A percentile compares a stretch with the other conserved stretches of the same genome.
Conservation (phyloP, 2,888 invertebrate genomes). For the Pasiphila rectangulata region DNA sequence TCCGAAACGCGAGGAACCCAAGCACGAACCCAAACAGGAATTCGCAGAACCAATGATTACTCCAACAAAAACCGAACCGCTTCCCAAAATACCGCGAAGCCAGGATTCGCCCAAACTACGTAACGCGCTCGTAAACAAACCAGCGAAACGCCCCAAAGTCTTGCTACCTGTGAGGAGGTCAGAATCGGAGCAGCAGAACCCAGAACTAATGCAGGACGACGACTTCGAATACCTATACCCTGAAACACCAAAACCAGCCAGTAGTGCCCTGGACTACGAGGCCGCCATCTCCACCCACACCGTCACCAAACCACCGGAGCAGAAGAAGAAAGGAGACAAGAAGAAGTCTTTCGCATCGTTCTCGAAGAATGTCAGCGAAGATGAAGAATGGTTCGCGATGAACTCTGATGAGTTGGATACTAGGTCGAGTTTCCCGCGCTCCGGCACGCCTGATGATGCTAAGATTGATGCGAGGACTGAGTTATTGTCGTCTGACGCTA, state of each 20-base stretch:
- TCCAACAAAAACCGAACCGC: conserved; percentile 32
- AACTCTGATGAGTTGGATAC: conserved; percentile 69
- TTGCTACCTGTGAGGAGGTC: conserved; percentile 59
- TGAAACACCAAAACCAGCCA: conserved; percentile 27
- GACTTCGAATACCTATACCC: conserved; percentile 36
- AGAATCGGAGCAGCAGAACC: conserved; percentile 41
- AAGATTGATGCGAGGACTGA: conserved; percentile 50
- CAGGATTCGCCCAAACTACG: conserved; percentile 69
- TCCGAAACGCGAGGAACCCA: conserved; percentile 54
- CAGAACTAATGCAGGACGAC: conserved; percentile 35
- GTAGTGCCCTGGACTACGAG: conserved; percentile 56
- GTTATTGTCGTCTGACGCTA: conserved; percentile 51
- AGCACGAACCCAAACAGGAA: conserved; percentile 28
- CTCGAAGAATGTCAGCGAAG: conserved; percentile 55
- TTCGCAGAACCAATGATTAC: conserved; percentile 18
- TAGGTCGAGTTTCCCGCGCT: conserved; percentile 65
- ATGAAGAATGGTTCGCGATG: conserved; percentile 61
- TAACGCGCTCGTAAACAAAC: conserved; percentile 54
- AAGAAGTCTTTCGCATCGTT: conserved; percentile 48
- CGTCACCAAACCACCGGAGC: conserved; percentile 55
- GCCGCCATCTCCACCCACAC: conserved; percentile 67
- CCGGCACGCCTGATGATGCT: conserved; percentile 61
- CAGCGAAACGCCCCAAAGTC: conserved; percentile 64
- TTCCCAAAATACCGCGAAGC: conserved; percentile 38
- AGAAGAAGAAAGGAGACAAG: conserved; percentile 43